Evolutionary conservation across 1,140 invertebrate genomes (phyloP), one percentile per base, ranked within the genome.

Genomic region (Bombyx mandarina): DNA sequence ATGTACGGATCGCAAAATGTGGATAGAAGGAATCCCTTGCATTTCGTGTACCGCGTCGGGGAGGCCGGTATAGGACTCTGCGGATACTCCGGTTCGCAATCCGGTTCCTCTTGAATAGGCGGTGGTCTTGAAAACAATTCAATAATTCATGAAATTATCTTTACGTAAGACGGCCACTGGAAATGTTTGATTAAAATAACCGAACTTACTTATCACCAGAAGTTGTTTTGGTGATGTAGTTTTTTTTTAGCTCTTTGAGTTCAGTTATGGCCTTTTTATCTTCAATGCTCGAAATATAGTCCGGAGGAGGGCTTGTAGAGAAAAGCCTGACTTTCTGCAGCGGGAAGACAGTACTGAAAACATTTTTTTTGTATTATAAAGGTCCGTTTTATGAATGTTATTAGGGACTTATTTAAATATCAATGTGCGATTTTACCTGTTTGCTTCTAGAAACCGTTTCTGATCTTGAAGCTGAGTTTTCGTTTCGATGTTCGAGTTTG

Each of bases 41-140:
- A 76, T 65, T 77, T 77, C 51, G 69, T 72, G n/a, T 65, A 56
- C 6, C 69, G 64, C 1, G 54, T 58, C 2, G 79, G 74, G 1
- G 77, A 79, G 1, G 66, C 58, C 7, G 82, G 82, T 5, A 82
- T 79, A 0, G 82, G 79, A 44, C 77, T 86, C 50, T 83, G 80
- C 0, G 79, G 80, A 3, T 63, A 72, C 62, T 86, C 82, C 43
- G 74, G 56, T n/a, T 57, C 18, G 60, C 53, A 45, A 44, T 18
- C 26, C 8, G 48, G 26, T 9, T 18, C 48, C 48, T 50, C 12
- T 12, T 8, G 4, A 8, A 50, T 22, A 3, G 8, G 12, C 8
- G 26, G 8, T 3, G 8, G n/a, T 50, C 5, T 22, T 50, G 22
- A 50, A 50, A 22, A 50, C 8, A n/a, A 22, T 50, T 18, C 6